A percentile compares a stretch with the other conserved stretches of the same genome.
Evolutionary conservation across 2,888 invertebrate genomes (phyloP).

Genomic region (Cryptus viduatorius): DNA sequence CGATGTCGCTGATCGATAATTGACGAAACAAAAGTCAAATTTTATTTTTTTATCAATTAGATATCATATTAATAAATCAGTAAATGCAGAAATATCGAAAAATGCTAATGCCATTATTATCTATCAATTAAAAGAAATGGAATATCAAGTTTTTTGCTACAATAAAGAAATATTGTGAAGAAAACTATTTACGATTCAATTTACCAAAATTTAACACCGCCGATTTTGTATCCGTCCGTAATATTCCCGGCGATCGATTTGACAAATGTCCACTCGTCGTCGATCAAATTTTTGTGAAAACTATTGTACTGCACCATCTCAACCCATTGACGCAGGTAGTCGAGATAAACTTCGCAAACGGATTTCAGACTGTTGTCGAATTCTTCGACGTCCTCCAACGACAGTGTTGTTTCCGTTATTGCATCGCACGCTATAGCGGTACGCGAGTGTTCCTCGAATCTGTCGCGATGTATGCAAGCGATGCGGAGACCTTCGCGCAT

Average conservation of each 20-base stretch:
- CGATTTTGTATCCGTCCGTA: slow-evolving; percentile 90
- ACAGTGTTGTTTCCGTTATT: slow-evolving; percentile 79
- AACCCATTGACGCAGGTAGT: slow-evolving; percentile 94
- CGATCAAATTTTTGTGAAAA: slow-evolving; percentile 91
- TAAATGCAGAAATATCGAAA: no score
- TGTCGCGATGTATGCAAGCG: slow-evolving; percentile 92
- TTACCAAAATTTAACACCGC: slow-evolving; percentile 92
- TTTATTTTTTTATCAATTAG: no score
- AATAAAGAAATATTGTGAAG: no score
- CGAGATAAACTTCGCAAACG: slow-evolving; percentile 93
- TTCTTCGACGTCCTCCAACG: slow-evolving; percentile 87
- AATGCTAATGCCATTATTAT: no score
- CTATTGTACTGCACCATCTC: slow-evolving; percentile 88
- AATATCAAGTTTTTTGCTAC: no score
- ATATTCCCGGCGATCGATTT: slow-evolving; percentile 92
- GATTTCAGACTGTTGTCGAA: slow-evolving; percentile 92
- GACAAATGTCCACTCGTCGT: slow-evolving; percentile 96
- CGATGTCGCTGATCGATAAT: not conserved
- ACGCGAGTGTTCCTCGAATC: slow-evolving; percentile 89
- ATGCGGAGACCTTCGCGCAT: slow-evolving; percentile 95
- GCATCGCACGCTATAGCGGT: slow-evolving; percentile 87
- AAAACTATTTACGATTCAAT: slow-evolving; percentile 67
- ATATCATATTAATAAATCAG: no score
- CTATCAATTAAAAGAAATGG: no score
- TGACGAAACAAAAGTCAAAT: not conserved